These are phyloP conservation scores for Suillia variegata DNA, from an alignment of 2,888 invertebrate genomes.

Conservation along the genomic window DNA sequence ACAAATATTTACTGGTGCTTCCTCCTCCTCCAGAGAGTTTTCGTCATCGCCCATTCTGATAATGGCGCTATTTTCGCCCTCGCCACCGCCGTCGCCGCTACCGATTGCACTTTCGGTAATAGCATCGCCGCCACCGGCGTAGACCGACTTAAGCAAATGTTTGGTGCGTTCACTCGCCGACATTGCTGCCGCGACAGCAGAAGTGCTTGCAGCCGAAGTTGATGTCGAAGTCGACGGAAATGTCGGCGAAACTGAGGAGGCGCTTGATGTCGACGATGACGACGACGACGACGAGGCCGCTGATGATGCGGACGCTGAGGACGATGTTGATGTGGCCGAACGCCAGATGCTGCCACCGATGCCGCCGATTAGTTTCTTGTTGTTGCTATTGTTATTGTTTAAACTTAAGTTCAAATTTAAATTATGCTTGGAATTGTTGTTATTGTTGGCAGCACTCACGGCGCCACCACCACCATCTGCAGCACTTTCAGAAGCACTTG, in stretches of 20 bases:
- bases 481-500: constrained; percentile 20
- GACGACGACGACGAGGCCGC: constrained; percentile 40
- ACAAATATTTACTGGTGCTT: constrained; percentile 41
- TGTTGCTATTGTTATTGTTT: constrained; percentile 36
- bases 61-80: constrained; percentile 29
- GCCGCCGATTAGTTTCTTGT: constrained; percentile 29
- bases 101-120: constrained; percentile 1
- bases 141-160: constrained; percentile 15
- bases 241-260: constrained; percentile 30
- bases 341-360: constrained; percentile 54
- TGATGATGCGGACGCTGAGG: constrained; percentile 31
- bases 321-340: constrained; percentile 46
- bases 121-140: constrained; percentile 11
- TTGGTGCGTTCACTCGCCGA: constrained; percentile 25
- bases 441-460: constrained; percentile 29
- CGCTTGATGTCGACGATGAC: constrained; percentile 34
- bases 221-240: constrained; percentile 39
- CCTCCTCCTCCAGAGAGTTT: constrained; percentile 27
- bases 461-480: constrained; percentile 23
- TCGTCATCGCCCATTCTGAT: constrained; percentile 29
- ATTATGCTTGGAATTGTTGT: constrained; percentile 38
- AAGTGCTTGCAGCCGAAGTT: constrained; percentile 31
- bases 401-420: constrained; percentile 42
- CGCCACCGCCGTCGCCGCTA: constrained; percentile 11
- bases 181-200: constrained; percentile 35